These are phyloP conservation scores for Perizoma flavofasciatum DNA, from an alignment of 2,888 invertebrate species.

Conservation along the genomic window DNA sequence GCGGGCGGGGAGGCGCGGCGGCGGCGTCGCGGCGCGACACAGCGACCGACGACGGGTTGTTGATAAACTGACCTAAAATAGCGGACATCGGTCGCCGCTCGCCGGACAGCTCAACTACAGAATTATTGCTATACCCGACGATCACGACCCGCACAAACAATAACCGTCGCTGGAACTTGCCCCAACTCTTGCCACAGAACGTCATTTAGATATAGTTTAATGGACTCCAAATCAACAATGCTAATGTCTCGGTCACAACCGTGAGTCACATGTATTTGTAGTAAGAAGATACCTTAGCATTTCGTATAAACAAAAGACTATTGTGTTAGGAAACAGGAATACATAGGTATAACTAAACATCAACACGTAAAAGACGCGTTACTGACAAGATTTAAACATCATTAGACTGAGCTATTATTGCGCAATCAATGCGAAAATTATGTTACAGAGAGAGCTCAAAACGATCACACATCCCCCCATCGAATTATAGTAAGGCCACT, in stretches of 20 bases:
- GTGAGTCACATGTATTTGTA: slow-evolving; percentile 49
- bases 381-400: slow-evolving; percentile 64
- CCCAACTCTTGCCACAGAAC: slow-evolving; percentile 37
- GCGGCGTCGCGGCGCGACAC: slow-evolving; percentile 16
- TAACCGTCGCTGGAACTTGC: slow-evolving; percentile 40
- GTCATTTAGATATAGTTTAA: slow-evolving; percentile 48
- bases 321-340: slow-evolving; percentile 63
- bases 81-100: slow-evolving; percentile 40
- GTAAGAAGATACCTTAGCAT: slow-evolving; percentile 41
- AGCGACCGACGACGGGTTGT: slow-evolving; percentile 37
- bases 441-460: slow-evolving; percentile 64
- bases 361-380: slow-evolving; percentile 64
- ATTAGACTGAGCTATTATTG: slow-evolving; percentile 58
- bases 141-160: slow-evolving; percentile 38
- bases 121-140: slow-evolving; percentile 50
- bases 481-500: slow-evolving; percentile 58
- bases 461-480: slow-evolving; percentile 60
- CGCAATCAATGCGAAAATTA: slow-evolving; percentile 58
- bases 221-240: slow-evolving; percentile 41
- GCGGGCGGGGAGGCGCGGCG: slow-evolving; percentile 16
- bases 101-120: slow-evolving; percentile 41
- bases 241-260: slow-evolving; percentile 44
- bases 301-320: slow-evolving; percentile 66
- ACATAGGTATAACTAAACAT: slow-evolving; percentile 51
- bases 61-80: slow-evolving; percentile 56